Conservation (phyloP, 2,797 vertebrate species). For the Pteronotus mesoamericanus region DNA sequence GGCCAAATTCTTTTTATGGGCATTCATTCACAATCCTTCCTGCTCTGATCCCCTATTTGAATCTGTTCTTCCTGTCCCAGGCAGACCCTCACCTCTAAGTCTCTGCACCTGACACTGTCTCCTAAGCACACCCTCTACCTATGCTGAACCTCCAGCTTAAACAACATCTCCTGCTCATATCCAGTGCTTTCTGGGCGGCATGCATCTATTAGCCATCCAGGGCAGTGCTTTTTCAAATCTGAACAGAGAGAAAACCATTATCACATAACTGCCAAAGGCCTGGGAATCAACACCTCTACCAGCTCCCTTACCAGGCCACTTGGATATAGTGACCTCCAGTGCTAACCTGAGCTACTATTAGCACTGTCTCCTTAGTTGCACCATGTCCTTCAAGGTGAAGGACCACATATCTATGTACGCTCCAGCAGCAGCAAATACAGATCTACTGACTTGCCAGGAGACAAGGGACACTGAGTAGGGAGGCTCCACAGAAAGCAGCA, state of each 20-base stretch:
- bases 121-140: not conserved
- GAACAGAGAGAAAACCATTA: not conserved
- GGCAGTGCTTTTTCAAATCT: not conserved
- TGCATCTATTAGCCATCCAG: not conserved
- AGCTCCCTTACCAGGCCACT: not conserved
- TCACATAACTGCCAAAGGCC: not conserved
- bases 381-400: not conserved
- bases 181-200: not conserved
- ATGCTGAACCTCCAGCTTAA: not conserved
- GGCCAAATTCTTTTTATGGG: not conserved
- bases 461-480: not conserved
- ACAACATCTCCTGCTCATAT: not conserved
- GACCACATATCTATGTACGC: not conserved
- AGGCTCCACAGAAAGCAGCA: not conserved
- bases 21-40: not conserved
- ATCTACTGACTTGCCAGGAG: not conserved
- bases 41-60: not conserved
- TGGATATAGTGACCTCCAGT: not conserved
- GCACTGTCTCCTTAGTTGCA: not conserved
- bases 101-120: not conserved
- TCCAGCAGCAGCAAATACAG: not conserved
- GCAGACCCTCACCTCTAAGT: not conserved
- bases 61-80: not conserved
- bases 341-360: not conserved
- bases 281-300: not conserved